phyloP scores from a whole-genome alignment of 2,113 vertebrate genomes.

The Ophiodon elongatus region DNA sequence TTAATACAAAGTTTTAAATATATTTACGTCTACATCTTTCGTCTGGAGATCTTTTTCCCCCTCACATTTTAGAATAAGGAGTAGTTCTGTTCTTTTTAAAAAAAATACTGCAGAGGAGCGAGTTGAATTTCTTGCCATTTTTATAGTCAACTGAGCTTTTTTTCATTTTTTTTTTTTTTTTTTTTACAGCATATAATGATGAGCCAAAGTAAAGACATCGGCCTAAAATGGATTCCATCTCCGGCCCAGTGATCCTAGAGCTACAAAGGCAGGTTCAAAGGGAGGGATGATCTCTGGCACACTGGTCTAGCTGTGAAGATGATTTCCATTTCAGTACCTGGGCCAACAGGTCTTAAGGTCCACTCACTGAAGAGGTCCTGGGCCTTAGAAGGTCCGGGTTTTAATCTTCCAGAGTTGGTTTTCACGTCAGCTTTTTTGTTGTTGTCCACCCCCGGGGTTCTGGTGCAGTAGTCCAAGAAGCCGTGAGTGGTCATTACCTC shows the following conservation, averaged over 20 bases:
- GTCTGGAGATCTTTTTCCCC: background rate
- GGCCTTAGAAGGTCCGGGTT: constrained; percentile 91
- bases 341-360: constrained; percentile 94
- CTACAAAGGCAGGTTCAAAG: constrained; percentile 54
- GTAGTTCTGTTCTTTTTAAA: background rate
- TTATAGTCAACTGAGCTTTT: constrained; percentile 2
- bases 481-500: constrained; percentile 97
- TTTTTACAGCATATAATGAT: constrained; percentile 23
- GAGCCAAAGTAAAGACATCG: constrained; percentile 35
- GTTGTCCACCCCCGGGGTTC: constrained; percentile 93
- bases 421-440: constrained; percentile 98
- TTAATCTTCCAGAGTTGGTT: constrained; percentile 91
- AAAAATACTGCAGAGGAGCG: background rate
- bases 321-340: constrained; percentile 86
- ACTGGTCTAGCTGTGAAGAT: constrained; percentile 14
- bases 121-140: constrained; percentile 16
- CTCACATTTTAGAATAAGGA: constrained; percentile 4
- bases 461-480: constrained; percentile 97
- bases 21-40: background rate
- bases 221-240: constrained; percentile 31
- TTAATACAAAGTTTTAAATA: constrained; percentile 60
- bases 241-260: background rate
- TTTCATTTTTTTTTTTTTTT: constrained; percentile 10
- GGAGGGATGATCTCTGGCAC: constrained; percentile 1
- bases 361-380: constrained; percentile 95